Conservation (phyloP, 2,113 vertebrate genomes). For the Atlantisia rogersi region DNA sequence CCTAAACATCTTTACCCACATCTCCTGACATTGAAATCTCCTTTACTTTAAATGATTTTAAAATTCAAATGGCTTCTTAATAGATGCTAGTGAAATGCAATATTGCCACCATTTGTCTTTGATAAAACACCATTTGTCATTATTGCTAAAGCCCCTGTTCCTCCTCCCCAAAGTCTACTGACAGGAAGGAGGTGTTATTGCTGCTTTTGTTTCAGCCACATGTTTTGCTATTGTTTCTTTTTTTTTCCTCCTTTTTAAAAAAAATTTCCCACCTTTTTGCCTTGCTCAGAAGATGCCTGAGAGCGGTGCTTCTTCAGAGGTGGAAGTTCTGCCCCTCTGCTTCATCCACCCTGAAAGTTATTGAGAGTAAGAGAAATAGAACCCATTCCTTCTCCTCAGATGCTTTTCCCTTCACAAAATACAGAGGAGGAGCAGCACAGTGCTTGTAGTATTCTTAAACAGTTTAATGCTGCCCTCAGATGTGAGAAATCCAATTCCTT, state of each 20-base stretch:
- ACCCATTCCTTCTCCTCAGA: background rate
- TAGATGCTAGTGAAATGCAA: constrained; percentile 34
- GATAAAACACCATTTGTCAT: constrained; percentile 35
- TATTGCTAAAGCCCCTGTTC: constrained; percentile 8
- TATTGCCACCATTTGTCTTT: constrained; percentile 55
- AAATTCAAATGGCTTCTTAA: constrained; percentile 65
- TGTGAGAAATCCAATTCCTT: background rate
- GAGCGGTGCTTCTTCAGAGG: background rate
- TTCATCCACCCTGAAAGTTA: background rate
- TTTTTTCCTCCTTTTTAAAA: background rate
- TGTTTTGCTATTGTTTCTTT: background rate
- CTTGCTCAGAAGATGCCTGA: background rate
- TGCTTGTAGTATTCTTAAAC: background rate
- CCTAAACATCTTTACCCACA: background rate
- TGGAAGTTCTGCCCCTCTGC: background rate
- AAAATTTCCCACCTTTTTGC: background rate
- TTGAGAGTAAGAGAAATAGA: background rate
- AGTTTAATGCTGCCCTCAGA: background rate
- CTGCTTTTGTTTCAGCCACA: background rate
- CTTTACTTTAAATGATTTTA: constrained; percentile 46
- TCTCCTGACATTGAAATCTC: constrained; percentile 38
- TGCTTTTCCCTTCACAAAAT: background rate
- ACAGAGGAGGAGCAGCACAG: background rate
- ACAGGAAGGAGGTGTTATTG: constrained; percentile 12
- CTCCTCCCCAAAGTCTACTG: constrained; percentile 25